Evolutionary conservation across 1,140 invertebrate species (phyloP).

Genomic region (Agrilus planipennis): DNA sequence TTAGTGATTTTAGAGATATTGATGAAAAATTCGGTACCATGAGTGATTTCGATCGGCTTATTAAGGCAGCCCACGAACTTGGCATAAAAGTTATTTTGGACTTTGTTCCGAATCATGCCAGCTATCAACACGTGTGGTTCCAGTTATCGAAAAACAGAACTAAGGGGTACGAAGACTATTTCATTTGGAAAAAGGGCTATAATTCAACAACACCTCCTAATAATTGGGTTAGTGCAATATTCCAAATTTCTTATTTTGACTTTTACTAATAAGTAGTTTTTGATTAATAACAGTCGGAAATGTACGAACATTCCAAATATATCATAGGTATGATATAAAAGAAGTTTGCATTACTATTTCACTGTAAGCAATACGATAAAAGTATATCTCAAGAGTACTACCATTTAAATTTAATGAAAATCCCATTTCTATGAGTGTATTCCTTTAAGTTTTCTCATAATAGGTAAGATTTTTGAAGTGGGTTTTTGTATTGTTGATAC

Average conservation of each 20-base stretch:
- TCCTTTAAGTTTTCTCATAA: too few species aligned
- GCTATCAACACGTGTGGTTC: constrained; percentile 64
- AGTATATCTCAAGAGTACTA: too few species aligned
- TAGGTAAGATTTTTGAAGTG: too few species aligned
- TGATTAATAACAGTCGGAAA: background rate
- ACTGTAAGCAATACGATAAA: too few species aligned
- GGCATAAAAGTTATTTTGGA: constrained; percentile 19
- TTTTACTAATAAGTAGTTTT: too few species aligned
- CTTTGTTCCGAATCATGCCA: constrained; percentile 62
- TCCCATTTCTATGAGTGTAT: too few species aligned
- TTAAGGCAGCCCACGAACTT: constrained; percentile 42
- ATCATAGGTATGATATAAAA: too few species aligned
- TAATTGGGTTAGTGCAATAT: constrained; percentile 16
- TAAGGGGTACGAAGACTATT: constrained; percentile 52
- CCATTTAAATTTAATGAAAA: too few species aligned
- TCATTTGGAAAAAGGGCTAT: constrained; percentile 50
- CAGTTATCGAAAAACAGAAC: constrained; percentile 40
- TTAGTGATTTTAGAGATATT: constrained; percentile 58
- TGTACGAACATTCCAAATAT: too few species aligned
- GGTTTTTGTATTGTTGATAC: too few species aligned
- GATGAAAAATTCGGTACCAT: constrained; percentile 58
- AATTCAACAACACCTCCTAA: constrained; percentile 11
- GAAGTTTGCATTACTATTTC: too few species aligned
- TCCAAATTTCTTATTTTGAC: too few species aligned
- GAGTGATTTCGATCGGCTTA: constrained; percentile 53